Evolutionary conservation across 1,140 invertebrate genomes (phyloP), one percentile per base, ranked within the genome.

Genomic region (Hylaeus volcanicus): DNA sequence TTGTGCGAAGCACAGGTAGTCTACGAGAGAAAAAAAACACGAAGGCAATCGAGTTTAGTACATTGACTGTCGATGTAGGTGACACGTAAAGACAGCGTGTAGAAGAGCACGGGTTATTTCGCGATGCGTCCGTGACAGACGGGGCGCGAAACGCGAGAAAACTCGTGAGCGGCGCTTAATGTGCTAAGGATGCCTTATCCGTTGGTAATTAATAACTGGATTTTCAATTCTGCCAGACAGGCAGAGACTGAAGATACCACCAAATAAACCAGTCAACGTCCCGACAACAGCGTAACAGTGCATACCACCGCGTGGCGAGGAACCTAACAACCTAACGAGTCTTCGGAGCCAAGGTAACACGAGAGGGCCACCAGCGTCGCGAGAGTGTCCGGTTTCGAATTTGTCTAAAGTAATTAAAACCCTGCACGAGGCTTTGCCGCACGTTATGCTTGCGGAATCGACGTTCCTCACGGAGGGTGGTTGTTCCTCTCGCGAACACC

Each of bases 371-470:
- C 86, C 86, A 82, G 81, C 84, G 81, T 80, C 74, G 86, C 72
- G 68, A 69, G 65, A 78, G 86, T 86, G 74, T 88, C 86, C 73
- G 84, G 80, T 88, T 88, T 82, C 84, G 85, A 88, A 86, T 88
- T 88, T 88, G 86, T 88, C 86, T 75, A 82, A 80, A 88, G 82
- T 88, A 88, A 88, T 88, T 85, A 86, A 88, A 88, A 84, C 81
- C 79, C 72, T 77, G 39, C 68, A 48, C 81, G 76, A 79, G 55
- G 37, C 55, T 65, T 60, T 61, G 76, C 69, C 76, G 48, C 76
- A 69, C 81, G 75, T 65, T 82, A 73, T 73, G 48, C 76, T 55
- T 71, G 70, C 69, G 63, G 26, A 65, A 78, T 78, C 75, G 79
- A 80, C 73, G 73, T 80, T 53, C 68, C 11, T 78, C 66, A 70